A percentile compares a stretch with the other conserved stretches of the same genome.
phyloP scores from a whole-genome alignment of 1,140 invertebrate species.

The Magallana gigas region DNA sequence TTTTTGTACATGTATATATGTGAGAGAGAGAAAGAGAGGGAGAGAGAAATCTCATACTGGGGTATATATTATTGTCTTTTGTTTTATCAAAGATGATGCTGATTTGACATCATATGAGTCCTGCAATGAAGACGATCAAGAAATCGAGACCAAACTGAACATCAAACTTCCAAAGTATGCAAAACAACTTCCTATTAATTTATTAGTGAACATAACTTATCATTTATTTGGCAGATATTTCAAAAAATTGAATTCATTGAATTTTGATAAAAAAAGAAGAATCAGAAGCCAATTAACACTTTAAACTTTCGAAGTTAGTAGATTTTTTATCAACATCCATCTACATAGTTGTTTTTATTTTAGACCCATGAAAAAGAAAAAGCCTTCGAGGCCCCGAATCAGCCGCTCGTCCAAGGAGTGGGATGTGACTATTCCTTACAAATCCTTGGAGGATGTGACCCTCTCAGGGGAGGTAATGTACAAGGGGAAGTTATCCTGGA shows the following conservation, averaged over 20 bases:
- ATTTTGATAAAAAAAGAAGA: no score
- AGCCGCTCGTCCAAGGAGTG: conserved; percentile 64
- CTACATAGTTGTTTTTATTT: neutral
- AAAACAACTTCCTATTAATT: neutral
- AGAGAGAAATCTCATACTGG: no score
- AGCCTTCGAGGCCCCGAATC: conserved; percentile 57
- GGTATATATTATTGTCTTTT: no score
- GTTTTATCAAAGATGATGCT: conserved; percentile 56
- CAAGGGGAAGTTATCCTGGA: conserved; percentile 70
- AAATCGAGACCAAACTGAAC: conserved; percentile 60
- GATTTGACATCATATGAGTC: conserved; percentile 71
- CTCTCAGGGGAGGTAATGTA: conserved; percentile 67
- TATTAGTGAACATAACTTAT: neutral
- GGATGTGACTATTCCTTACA: conserved; percentile 66
- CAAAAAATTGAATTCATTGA: neutral
- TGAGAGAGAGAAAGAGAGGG: no score
- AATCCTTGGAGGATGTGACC: conserved; percentile 62
- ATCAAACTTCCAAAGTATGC: conserved; percentile 69
- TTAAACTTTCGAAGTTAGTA: no score
- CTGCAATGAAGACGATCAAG: conserved; percentile 62
- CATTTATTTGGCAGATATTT: neutral
- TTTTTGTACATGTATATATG: no score
- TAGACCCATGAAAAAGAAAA: conserved; percentile 66
- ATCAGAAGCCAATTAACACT: no score
- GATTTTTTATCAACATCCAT: no score